These are phyloP conservation scores for Phalanger gymnotis DNA, from an alignment of 2,797 vertebrate species.

Conservation along the genomic window DNA sequence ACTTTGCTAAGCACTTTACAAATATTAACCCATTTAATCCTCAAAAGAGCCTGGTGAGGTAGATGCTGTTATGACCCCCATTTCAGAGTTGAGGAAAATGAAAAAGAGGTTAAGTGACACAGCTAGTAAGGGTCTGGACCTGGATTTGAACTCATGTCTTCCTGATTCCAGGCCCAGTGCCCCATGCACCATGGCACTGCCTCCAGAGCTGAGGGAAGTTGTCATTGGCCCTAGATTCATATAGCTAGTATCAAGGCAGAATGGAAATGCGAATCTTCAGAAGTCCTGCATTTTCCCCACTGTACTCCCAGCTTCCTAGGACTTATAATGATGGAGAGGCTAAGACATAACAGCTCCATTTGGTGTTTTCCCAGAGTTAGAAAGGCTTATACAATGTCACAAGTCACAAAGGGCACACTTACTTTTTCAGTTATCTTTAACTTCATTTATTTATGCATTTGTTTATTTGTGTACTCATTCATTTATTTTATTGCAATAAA, in stretches of 20 bases:
- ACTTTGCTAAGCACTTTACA: no score
- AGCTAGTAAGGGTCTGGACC: no score
- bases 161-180: neutral
- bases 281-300: neutral
- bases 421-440: neutral
- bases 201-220: neutral
- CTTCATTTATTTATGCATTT: neutral
- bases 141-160: neutral
- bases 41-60: no score
- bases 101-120: no score
- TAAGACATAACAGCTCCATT: neutral
- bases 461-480: neutral
- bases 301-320: neutral
- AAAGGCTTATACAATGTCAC: neutral
- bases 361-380: neutral
- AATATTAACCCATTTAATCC: no score
- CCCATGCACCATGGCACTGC: neutral
- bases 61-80: no score
- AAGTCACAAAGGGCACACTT: neutral
- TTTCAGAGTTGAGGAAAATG: no score
- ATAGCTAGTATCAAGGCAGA: neutral
- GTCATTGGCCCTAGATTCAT: neutral
- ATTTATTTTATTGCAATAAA: neutral
- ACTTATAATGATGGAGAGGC: neutral
- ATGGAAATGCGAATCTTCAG: neutral